Conservation (phyloP, 92 coral and sea anemone species). For the Paramuricea clavata region DNA sequence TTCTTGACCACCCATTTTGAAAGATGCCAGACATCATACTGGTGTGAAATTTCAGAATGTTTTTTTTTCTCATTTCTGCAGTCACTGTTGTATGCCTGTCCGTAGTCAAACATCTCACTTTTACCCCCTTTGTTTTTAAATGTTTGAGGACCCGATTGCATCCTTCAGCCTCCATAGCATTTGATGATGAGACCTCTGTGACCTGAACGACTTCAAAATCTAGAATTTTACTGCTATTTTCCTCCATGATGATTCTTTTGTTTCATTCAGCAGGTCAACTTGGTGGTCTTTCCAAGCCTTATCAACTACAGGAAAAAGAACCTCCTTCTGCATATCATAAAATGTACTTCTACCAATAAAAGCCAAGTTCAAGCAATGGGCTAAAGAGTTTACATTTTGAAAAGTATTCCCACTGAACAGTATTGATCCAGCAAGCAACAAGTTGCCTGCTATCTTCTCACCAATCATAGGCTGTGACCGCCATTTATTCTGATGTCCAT, state of each 20-base stretch:
- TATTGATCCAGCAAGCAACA: slow-evolving; percentile 63
- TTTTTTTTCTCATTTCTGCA: neutral
- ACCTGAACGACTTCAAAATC: slow-evolving; percentile 64
- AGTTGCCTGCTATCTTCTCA: slow-evolving; percentile 55
- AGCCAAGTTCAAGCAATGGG: slow-evolving; percentile 49
- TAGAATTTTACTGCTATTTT: slow-evolving; percentile 46
- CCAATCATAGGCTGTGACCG: slow-evolving; percentile 59
- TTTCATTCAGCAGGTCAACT: slow-evolving; percentile 12
- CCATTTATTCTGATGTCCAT: slow-evolving; percentile 55
- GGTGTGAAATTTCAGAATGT: neutral
- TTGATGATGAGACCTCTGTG: slow-evolving; percentile 62
- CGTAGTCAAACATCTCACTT: neutral
- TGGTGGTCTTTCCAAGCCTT: slow-evolving; percentile 68
- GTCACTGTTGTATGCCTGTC: too few relatives aligned
- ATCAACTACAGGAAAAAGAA: slow-evolving; percentile 65
- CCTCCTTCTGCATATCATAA: slow-evolving; percentile 56
- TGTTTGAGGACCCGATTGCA: too few relatives aligned
- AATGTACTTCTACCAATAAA: slow-evolving; percentile 50
- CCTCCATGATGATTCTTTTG: slow-evolving; percentile 59
- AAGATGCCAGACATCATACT: neutral
- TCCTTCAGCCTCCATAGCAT: slow-evolving; percentile 74
- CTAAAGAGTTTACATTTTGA: slow-evolving; percentile 53
- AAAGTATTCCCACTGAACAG: slow-evolving; percentile 67
- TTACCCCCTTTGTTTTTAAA: too few relatives aligned
- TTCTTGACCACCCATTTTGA: slow-evolving; percentile 4